Base-by-base conservation (phyloP, 2,113 vertebrate species). In the Gymnarchus niloticus region DNA sequence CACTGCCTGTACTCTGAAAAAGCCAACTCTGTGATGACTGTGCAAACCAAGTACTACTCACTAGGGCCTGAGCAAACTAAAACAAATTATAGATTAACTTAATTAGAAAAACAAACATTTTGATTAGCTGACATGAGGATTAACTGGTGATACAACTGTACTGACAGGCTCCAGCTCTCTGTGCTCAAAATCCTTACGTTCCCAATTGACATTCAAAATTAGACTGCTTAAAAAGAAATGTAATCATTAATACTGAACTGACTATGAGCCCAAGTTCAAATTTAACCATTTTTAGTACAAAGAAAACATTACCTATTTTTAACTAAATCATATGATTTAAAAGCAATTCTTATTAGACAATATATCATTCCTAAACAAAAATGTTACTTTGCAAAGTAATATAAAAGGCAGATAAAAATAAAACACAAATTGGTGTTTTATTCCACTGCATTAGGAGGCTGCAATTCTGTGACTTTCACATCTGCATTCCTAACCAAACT, bases 401-500 rank as follows among this genome's bases (percentile, higher is more conserved):
- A 78, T 48, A 44, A 78, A 78, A 2, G 46, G 44, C 9, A 49
- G 23, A 3, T 78, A 69, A 90, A 93, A 86, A 3, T 78, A 69
- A 90, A 93, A 86, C 33, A 61, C 85, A 49, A 78, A 78, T 78
- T 19, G 44, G 41, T n/a, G n/a, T n/a, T n/a, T n/a, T n/a, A n/a
- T 28, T 49, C 10, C n/a, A 7, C 46, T 51, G 77, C 48, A 25
- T 81, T 25, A 51, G n/a, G 44, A 28, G 44, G 65, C 65, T 41
- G 65, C 44, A n/a, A 9, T 51, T 8, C 48, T 81, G 44, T 25
- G 19, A 5, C 23, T 9, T 28, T 56, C 33, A 85, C 87, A 85
- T 88, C 51, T 57, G 88, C 88, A 88, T 89, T 56, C 86, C 91
- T 90, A 86, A 91, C 90, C 90, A 92, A 92, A 94, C 89, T 90